Percentiles rank a stretch among this genome's conserved stretches.
Evolutionary conservation across 2,797 vertebrate genomes (phyloP).

Genomic region (Adrianichthys oophorus): DNA sequence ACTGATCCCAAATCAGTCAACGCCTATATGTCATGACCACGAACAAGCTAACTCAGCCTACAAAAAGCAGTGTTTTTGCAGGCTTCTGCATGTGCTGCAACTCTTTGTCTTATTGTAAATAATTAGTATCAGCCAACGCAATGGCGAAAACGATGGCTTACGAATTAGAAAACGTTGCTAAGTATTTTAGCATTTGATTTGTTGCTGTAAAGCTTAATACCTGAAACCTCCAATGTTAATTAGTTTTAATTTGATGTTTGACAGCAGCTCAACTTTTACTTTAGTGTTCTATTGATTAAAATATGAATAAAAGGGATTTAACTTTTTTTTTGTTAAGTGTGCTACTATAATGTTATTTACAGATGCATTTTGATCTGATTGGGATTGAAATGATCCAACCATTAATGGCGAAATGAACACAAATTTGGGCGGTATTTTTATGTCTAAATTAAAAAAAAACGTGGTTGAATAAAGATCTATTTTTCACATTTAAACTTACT

Average conservation of each 20-base stretch:
- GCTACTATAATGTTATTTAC: too few relatives aligned
- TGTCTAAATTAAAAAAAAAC: too few relatives aligned
- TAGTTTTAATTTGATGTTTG: not conserved
- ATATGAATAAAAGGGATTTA: too few relatives aligned
- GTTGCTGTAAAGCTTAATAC: not conserved
- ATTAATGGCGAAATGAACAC: too few relatives aligned
- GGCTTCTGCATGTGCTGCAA: not conserved
- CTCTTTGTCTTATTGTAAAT: not conserved
- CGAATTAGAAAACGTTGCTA: conserved; percentile 13
- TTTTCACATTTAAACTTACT: too few relatives aligned
- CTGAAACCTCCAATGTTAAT: not conserved
- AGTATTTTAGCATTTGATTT: conserved; percentile 1
- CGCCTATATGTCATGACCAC: conserved; percentile 19
- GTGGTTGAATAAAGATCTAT: too few relatives aligned
- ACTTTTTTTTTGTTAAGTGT: too few relatives aligned
- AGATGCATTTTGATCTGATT: too few relatives aligned
- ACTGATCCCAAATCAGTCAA: conserved; percentile 12
- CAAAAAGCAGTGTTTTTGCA: conserved; percentile 4
- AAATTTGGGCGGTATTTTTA: too few relatives aligned
- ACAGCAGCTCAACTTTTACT: too few relatives aligned
- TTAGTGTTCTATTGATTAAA: not conserved
- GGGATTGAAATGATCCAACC: too few relatives aligned
- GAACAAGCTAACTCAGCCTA: conserved; percentile 46
- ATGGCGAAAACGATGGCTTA: not conserved
- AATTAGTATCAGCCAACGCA: not conserved